Percentiles rank a stretch among this genome's conserved stretches.
phyloP scores from a whole-genome alignment of 2,888 invertebrate species.

The Scelioninae gen. 1 region DNA sequence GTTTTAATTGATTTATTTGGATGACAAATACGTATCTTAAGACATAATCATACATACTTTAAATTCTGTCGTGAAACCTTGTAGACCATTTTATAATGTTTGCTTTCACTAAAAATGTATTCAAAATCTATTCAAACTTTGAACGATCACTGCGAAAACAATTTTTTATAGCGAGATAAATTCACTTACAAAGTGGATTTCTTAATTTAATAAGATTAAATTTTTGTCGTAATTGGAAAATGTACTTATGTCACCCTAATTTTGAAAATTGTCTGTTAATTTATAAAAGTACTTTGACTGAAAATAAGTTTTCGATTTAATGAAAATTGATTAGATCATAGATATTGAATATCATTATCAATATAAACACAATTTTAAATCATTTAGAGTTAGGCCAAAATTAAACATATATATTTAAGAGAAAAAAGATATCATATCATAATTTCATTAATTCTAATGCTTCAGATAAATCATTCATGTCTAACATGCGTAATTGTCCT shows the following conservation, averaged over 20 bases:
- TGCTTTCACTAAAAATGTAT: background rate
- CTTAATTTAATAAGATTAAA: background rate
- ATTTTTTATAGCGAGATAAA: background rate
- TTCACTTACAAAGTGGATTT: conserved; percentile 14
- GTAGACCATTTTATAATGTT: background rate
- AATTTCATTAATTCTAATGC: too few relatives aligned
- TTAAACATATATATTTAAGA: too few relatives aligned
- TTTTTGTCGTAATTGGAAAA: background rate
- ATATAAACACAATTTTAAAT: too few relatives aligned
- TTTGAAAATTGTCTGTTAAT: background rate
- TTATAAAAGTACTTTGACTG: background rate
- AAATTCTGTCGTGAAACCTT: background rate
- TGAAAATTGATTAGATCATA: too few relatives aligned
- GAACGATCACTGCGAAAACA: background rate
- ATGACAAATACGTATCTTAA: too few relatives aligned
- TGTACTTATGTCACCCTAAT: background rate
- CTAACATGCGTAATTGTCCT: background rate
- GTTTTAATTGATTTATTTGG: too few relatives aligned
- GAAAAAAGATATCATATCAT: too few relatives aligned
- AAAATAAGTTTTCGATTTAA: background rate
- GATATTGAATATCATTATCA: too few relatives aligned
- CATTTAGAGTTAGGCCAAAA: too few relatives aligned
- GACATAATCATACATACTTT: too few relatives aligned
- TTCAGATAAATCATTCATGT: background rate
- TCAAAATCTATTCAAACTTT: background rate